Percentiles rank a stretch among this genome's conserved stretches.
Conservation (phyloP, 2,113 vertebrate genomes). For the Dryoscopus gambensis region DNA sequence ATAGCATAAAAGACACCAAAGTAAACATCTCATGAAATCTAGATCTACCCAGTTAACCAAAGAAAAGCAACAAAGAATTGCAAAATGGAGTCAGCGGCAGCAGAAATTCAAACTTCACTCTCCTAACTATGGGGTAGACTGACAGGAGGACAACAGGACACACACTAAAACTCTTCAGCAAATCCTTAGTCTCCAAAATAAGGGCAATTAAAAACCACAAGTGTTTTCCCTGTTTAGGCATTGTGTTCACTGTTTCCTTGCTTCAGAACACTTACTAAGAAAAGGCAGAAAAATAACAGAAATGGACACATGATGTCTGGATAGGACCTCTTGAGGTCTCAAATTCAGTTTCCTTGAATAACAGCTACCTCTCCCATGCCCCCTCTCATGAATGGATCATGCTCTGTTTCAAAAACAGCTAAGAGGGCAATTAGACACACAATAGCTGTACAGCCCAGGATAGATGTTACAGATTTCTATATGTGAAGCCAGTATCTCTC, state of each 20-base stretch:
- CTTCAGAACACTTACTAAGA: not conserved
- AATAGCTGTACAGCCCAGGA: not conserved
- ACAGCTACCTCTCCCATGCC: not conserved
- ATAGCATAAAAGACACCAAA: not conserved
- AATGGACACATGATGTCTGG: not conserved
- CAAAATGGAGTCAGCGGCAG: not conserved
- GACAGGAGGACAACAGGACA: not conserved
- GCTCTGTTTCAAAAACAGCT: not conserved
- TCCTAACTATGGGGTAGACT: fast-evolving
- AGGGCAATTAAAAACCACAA: not conserved
- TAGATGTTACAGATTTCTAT: fast-evolving
- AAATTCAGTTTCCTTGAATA: not conserved
- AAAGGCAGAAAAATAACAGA: not conserved
- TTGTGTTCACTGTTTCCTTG: not conserved
- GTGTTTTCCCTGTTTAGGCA: not conserved
- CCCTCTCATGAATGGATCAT: not conserved
- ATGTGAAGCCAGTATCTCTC: not conserved
- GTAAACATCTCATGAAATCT: not conserved
- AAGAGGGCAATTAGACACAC: not conserved
- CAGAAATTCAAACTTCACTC: not conserved
- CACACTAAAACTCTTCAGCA: not conserved
- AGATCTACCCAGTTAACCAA: not conserved
- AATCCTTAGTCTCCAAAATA: not conserved
- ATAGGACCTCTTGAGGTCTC: not conserved
- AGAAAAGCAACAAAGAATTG: not conserved